These are phyloP conservation scores for Leptonema lineaticorne DNA, from an alignment of 1,140 invertebrate species.

Conservation along the genomic window DNA sequence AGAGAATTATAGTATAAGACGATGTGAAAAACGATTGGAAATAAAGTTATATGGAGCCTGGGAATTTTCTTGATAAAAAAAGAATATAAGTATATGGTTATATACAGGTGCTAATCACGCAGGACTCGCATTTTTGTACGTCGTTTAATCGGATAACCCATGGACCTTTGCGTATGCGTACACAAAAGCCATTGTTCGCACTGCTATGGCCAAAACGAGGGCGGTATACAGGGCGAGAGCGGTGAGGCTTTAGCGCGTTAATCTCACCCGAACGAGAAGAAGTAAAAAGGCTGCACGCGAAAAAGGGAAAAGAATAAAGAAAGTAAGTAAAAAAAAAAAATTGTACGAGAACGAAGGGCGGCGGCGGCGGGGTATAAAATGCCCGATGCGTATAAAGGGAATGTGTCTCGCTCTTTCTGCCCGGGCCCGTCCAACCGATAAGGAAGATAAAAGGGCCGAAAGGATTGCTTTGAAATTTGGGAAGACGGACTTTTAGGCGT, in stretches of 20 bases:
- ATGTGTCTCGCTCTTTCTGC: slow-evolving; percentile 7
- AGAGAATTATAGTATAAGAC: too few relatives aligned
- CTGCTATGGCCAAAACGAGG: background rate
- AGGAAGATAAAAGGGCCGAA: slow-evolving; percentile 29
- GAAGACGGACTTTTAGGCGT: slow-evolving; percentile 31
- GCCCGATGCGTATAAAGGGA: slow-evolving; percentile 8
- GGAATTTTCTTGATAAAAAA: too few relatives aligned
- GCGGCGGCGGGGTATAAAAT: background rate
- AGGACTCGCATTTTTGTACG: slow-evolving; percentile 32
- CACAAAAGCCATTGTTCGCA: slow-evolving; percentile 38
- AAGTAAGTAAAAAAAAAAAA: slow-evolving; percentile 19
- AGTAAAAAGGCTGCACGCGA: background rate
- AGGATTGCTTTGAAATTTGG: slow-evolving; percentile 27
- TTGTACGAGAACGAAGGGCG: too few relatives aligned
- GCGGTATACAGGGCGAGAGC: slow-evolving; percentile 9
- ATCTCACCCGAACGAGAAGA: slow-evolving; percentile 27
- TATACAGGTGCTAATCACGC: slow-evolving; percentile 28
- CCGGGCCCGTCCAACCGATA: too few relatives aligned
- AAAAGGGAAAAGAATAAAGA: background rate
- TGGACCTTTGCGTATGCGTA: slow-evolving; percentile 26
- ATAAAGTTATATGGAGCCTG: too few relatives aligned
- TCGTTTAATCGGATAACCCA: slow-evolving; percentile 38
- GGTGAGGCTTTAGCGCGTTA: slow-evolving; percentile 35
- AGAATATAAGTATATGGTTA: too few relatives aligned
- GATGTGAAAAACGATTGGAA: too few relatives aligned